Base-by-base conservation (phyloP, 2,797 vertebrate genomes). In the Macropus fuliginosus region DNA sequence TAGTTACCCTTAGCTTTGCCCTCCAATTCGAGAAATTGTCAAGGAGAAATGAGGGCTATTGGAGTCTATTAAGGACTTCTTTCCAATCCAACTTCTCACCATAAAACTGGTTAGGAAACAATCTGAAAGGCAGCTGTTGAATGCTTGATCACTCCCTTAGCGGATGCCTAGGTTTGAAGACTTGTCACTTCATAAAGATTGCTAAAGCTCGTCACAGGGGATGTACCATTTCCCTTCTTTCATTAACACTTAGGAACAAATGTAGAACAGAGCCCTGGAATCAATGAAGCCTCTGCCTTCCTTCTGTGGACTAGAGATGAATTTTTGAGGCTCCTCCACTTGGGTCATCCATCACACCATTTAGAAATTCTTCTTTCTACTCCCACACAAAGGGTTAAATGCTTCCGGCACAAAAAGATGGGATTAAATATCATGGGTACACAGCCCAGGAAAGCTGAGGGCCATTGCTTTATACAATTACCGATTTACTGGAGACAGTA, bases 401-500 rank as follows among this genome's bases (percentile, higher is more conserved):
- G 92, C 92, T 93, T 96, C 91, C 97, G 92, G 91, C 92, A 11
- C 81, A 95, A 97, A 93, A 46, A 52, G 94, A 95, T 98, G 54
- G 74, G 0, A 0, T 87, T 97, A 98, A 98, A 98, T 98, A 96
- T 97, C 98, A 96, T 95, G 95, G 94, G 95, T 98, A 96, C 81
- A 97, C 81, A 97, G 96, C 98, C 98, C 98, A 94, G 96, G 98
- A 98, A 97, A 94, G 97, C 98, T 98, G 96, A 97, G 94, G 92
- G 97, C 91, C 98, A 97, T 95, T 62, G 34, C 95, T 81, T 98
- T 98, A 97, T 97, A 96, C 94, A 96, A 97, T 98, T 98, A 98
- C 94, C 97, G 98, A 95, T 98, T 98, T 98, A 98, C 98, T 98
- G 55, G 96, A 98, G 98, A 98, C 95, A 98, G 94, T 98, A 96